Percentiles rank a stretch among this genome's conserved stretches.
phyloP scores from a whole-genome alignment of 2,888 invertebrate species.

The Philereme vetulata region DNA sequence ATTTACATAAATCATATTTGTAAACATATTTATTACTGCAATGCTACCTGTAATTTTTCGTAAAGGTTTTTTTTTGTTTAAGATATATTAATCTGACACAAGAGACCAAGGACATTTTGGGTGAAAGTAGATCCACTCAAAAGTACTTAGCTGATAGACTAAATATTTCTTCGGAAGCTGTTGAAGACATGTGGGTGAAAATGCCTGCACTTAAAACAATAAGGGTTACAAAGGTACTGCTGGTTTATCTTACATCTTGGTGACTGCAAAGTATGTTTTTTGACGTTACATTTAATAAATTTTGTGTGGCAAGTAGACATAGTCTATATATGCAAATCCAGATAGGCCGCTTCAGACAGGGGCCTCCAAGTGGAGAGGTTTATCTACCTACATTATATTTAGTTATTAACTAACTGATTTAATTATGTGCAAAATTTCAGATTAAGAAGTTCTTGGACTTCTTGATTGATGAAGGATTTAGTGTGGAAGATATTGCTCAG shows the following conservation, averaged over 20 bases:
- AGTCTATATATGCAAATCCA: too few species aligned
- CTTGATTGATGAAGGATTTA: constrained; percentile 79
- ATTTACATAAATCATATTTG: too few species aligned
- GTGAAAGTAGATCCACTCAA: constrained; percentile 74
- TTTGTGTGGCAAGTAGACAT: too few species aligned
- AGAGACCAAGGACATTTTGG: constrained; percentile 77
- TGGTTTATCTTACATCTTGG: neutral
- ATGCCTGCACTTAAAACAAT: constrained; percentile 81
- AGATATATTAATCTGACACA: constrained; percentile 65
- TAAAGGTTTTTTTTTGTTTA: constrained; percentile 34
- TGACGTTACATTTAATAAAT: too few species aligned
- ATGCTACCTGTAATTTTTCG: too few species aligned
- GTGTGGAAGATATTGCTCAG: constrained; percentile 77
- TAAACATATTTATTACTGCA: too few species aligned
- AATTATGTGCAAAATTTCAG: constrained; percentile 52
- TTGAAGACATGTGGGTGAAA: constrained; percentile 77
- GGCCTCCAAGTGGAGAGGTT: too few species aligned
- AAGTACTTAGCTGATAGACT: constrained; percentile 82
- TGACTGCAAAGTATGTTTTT: too few species aligned
- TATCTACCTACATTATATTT: too few species aligned
- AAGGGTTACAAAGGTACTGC: constrained; percentile 80
- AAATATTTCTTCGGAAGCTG: constrained; percentile 66
- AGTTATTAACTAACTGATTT: too few species aligned
- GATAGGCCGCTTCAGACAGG: too few species aligned
- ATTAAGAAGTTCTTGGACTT: constrained; percentile 85